These are phyloP conservation scores for Scaptomyza graminum DNA, from an alignment of 1,140 invertebrate genomes.

Conservation along the genomic window DNA sequence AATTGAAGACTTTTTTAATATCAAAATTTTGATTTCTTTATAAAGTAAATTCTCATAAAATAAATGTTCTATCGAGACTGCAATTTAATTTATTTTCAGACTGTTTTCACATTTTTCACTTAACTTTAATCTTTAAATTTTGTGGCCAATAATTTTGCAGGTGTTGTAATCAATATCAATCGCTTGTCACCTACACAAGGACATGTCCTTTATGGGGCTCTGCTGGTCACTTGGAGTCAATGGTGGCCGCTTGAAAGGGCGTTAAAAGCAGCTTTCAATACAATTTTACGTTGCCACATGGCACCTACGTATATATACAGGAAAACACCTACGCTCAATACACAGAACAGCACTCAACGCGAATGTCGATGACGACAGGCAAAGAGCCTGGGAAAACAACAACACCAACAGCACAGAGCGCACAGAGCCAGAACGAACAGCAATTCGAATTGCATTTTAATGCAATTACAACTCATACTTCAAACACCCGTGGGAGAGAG, in stretches of 20 bases:
- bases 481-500: background rate
- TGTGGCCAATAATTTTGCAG: constrained; percentile 10
- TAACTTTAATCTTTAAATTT: background rate
- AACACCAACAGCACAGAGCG: too few species aligned
- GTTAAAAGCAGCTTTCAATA: constrained; percentile 76
- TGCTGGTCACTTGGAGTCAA: constrained; percentile 14
- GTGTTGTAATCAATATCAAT: constrained; percentile 29
- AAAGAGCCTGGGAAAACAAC: constrained; percentile 21
- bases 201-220: constrained; percentile 1
- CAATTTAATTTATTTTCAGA: too few species aligned
- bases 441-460: constrained; percentile 83
- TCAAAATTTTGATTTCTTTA: too few species aligned
- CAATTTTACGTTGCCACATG: constrained; percentile 58
- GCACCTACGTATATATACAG: constrained; percentile 39
- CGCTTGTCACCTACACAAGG: constrained; percentile 12
- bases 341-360: constrained; percentile 49
- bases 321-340: constrained; percentile 51
- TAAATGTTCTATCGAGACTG: too few species aligned
- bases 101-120: background rate
- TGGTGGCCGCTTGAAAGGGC: constrained; percentile 25
- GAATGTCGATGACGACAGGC: constrained; percentile 29
- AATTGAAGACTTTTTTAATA: too few species aligned
- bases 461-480: constrained; percentile 73
- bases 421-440: constrained; percentile 25
- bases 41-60: too few species aligned